Percentiles rank a stretch among this genome's conserved stretches.
phyloP scores from a whole-genome alignment of 2,113 vertebrate species.

The Terrapene triunguis region DNA sequence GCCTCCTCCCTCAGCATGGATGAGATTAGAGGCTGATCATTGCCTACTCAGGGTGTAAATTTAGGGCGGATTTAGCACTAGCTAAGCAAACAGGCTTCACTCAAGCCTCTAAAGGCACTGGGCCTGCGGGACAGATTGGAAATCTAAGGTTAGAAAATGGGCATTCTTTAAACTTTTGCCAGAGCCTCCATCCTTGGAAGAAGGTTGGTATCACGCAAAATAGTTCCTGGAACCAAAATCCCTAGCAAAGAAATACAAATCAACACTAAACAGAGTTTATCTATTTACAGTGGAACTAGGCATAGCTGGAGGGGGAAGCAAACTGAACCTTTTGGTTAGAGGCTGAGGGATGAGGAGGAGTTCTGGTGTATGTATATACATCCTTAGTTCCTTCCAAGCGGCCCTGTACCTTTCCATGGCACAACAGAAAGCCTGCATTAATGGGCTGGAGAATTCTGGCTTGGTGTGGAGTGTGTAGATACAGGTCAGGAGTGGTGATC shows the following conservation, averaged over 20 bases:
- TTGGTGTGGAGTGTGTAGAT: background rate
- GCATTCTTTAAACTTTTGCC: background rate
- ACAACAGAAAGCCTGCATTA: accelerated
- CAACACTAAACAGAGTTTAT: background rate
- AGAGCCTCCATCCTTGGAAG: background rate
- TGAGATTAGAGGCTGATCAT: background rate
- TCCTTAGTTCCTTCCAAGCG: background rate
- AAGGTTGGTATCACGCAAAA: background rate
- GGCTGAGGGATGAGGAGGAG: background rate
- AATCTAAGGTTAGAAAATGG: background rate
- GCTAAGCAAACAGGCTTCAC: background rate
- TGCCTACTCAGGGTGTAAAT: background rate
- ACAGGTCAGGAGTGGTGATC: accelerated
- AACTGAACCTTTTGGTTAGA: background rate
- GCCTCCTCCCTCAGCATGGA: background rate
- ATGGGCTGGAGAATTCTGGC: accelerated
- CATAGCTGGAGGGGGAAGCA: background rate
- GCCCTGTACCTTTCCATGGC: background rate
- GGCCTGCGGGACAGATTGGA: background rate
- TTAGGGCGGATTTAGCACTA: accelerated
- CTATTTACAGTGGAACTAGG: background rate
- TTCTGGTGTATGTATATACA: accelerated
- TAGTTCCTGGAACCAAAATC: background rate
- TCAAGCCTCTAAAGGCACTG: background rate
- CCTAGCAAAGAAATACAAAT: background rate